phyloP scores from a whole-genome alignment of 2,113 vertebrate genomes.

The Motacilla alba region DNA sequence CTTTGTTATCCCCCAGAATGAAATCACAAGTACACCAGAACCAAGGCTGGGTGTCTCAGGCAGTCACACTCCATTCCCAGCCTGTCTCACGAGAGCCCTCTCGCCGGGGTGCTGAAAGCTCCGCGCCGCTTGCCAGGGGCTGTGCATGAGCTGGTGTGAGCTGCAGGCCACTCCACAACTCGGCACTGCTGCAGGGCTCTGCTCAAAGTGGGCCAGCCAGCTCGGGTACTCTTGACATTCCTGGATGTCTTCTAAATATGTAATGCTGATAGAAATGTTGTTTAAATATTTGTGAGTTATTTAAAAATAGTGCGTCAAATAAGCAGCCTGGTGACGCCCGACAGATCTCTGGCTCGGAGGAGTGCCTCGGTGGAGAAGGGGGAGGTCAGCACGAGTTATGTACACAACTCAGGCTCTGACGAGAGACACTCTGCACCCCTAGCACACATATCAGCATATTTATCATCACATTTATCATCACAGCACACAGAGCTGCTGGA shows the following conservation, averaged over 20 bases:
- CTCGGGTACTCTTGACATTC: neutral
- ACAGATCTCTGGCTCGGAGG: neutral
- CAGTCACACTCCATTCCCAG: neutral
- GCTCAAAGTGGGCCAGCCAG: neutral
- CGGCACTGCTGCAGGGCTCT: neutral
- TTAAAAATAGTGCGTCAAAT: constrained; percentile 42
- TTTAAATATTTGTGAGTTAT: constrained; percentile 59
- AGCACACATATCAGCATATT: neutral
- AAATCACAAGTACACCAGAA: accelerated
- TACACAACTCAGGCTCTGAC: neutral
- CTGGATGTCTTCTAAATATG: constrained; percentile 28
- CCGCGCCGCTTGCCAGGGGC: accelerated
- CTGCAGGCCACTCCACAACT: neutral
- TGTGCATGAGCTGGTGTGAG: neutral
- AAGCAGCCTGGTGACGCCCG: constrained; percentile 33
- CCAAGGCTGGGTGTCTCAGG: neutral
- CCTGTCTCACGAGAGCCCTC: neutral
- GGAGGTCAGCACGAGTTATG: constrained; percentile 26
- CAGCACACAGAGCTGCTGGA: neutral
- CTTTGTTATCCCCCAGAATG: neutral
- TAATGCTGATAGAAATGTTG: constrained; percentile 7
- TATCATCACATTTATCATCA: neutral
- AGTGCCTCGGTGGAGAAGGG: neutral
- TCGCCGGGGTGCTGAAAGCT: neutral
- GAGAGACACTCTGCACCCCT: neutral